Evolutionary conservation across 23 tunicate genomes (phyloP).

Genomic region (Halocynthia roretzi): DNA sequence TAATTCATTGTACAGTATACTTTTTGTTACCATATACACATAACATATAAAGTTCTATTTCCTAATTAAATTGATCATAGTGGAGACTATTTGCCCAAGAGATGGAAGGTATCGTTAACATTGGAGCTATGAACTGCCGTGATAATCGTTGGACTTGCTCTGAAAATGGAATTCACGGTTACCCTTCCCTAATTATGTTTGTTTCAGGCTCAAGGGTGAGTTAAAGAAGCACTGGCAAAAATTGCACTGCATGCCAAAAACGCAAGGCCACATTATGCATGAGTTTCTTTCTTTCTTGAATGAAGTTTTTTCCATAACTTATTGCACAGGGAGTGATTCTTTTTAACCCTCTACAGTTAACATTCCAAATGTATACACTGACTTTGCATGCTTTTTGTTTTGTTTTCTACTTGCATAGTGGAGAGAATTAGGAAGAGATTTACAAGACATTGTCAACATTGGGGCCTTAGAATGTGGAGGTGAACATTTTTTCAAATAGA

Average conservation of each 20-base stretch:
- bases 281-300: too few species aligned
- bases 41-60: neutral
- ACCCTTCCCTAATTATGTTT: slow-evolving; percentile 81
- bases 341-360: too few species aligned
- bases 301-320: too few species aligned
- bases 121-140: slow-evolving; percentile 96
- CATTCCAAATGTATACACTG: too few species aligned
- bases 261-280: too few species aligned
- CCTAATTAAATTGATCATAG: slow-evolving; percentile 16
- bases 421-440: slow-evolving; percentile 61
- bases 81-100: slow-evolving; percentile 97
- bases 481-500: neutral
- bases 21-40: too few species aligned
- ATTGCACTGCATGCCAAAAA: too few species aligned
- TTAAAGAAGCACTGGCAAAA: neutral
- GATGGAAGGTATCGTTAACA: slow-evolving; percentile 80
- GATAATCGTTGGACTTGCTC: slow-evolving; percentile 88
- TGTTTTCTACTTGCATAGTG: slow-evolving; percentile 29
- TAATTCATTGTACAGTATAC: too few species aligned
- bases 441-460: slow-evolving; percentile 60
- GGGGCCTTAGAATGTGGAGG: slow-evolving; percentile 95
- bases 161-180: slow-evolving; percentile 76
- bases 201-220: slow-evolving; percentile 66
- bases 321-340: too few species aligned
- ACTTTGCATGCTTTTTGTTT: slow-evolving; percentile 1